These are phyloP conservation scores for Atethmia centrago DNA, from an alignment of 2,888 invertebrate species.

Conservation along the genomic window DNA sequence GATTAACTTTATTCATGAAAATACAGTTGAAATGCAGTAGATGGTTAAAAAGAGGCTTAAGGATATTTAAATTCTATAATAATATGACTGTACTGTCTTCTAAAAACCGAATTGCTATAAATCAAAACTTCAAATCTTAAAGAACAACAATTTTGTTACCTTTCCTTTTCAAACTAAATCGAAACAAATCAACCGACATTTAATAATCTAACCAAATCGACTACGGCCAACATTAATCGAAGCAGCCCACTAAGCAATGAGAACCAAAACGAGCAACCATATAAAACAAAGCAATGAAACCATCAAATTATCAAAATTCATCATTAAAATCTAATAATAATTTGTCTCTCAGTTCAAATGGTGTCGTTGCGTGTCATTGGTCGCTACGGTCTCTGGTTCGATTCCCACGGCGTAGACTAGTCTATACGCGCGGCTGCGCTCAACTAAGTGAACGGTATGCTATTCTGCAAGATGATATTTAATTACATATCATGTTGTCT, in stretches of 20 bases:
- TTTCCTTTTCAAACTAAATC: background rate
- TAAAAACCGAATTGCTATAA: background rate
- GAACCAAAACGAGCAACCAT: too few species aligned
- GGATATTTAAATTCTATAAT: too few species aligned
- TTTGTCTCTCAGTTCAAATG: conserved; percentile 28
- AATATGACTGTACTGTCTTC: background rate
- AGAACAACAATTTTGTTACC: background rate
- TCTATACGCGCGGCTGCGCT: conserved; percentile 66
- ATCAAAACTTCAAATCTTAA: background rate
- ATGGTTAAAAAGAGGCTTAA: background rate
- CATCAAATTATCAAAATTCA: conserved; percentile 33
- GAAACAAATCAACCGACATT: background rate
- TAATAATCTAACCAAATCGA: conserved; percentile 13
- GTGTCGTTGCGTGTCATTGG: conserved; percentile 63
- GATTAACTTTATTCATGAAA: background rate
- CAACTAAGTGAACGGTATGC: conserved; percentile 60
- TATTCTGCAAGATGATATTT: conserved; percentile 65
- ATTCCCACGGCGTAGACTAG: conserved; percentile 72
- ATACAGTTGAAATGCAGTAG: background rate
- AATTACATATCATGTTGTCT: conserved; percentile 58
- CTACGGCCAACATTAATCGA: too few species aligned
- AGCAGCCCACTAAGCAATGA: conserved; percentile 26
- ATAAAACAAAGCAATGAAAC: conserved; percentile 26
- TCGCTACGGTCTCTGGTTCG: conserved; percentile 59
- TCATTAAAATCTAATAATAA: conserved; percentile 45